phyloP scores from a whole-genome alignment of 2,888 invertebrate genomes.

The Panopea generosa region DNA sequence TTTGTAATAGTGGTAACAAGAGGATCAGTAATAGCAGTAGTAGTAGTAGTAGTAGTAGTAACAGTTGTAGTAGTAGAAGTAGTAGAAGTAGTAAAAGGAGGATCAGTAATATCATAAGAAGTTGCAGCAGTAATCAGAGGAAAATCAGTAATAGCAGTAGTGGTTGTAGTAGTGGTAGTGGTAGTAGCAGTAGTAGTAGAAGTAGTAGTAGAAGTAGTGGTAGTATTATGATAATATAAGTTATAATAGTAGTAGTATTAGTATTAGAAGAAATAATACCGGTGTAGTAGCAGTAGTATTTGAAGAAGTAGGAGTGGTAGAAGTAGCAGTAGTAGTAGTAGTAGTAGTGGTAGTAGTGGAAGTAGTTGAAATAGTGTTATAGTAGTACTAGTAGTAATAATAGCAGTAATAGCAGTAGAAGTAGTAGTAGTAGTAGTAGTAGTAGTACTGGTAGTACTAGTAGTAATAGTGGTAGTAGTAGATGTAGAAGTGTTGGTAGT shows the following conservation, averaged over 20 bases:
- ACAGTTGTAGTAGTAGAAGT: conserved; percentile 17
- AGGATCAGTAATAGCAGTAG: conserved; percentile 7
- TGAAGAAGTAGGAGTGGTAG: neutral
- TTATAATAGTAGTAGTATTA: conserved; percentile 11
- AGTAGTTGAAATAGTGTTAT: no score
- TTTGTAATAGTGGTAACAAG: conserved; percentile 6
- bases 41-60: conserved; percentile 11
- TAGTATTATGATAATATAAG: neutral
- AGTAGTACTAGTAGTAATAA: no score
- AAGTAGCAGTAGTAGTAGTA: conserved; percentile 6
- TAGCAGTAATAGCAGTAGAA: neutral
- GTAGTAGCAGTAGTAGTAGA: conserved; percentile 12
- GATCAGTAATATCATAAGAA: conserved; percentile 13
- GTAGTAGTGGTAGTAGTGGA: conserved; percentile 1
- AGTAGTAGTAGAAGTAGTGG: conserved; percentile 14
- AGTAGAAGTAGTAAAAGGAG: conserved; percentile 13
- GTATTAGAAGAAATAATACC: conserved; percentile 12
- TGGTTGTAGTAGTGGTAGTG: conserved; percentile 3
- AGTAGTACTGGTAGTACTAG: conserved; percentile 7
- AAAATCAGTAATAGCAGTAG: conserved; percentile 12
- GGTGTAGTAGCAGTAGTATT: neutral
- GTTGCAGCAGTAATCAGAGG: conserved; percentile 11
- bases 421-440: conserved; percentile 4
- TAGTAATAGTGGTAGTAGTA: conserved; percentile 15
- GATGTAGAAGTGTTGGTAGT: conserved; percentile 11